Evolutionary conservation across 2,888 invertebrate genomes (phyloP).

Genomic region (Leptopterna dolabrata): DNA sequence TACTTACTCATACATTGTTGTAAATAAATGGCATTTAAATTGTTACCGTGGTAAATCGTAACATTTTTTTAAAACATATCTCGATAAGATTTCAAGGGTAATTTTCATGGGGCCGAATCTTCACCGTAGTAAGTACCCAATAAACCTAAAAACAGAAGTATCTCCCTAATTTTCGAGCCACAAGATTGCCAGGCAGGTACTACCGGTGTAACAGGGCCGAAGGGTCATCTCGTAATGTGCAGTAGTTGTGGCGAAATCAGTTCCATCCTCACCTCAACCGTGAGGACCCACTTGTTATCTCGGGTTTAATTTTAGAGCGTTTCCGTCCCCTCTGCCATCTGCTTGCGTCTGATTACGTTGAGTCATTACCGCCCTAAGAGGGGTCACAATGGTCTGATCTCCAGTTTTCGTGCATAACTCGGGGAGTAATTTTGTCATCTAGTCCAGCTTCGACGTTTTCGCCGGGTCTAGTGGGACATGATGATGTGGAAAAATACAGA

Average conservation of each 20-base stretch:
- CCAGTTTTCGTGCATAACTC: not conserved
- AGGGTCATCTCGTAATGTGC: too few species aligned
- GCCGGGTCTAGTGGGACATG: not conserved
- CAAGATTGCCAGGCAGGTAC: too few species aligned
- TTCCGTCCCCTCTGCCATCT: not conserved
- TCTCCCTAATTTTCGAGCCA: too few species aligned
- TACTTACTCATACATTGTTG: too few species aligned
- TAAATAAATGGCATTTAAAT: too few species aligned
- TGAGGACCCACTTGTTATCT: constrained; percentile 3
- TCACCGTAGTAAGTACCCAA: too few species aligned
- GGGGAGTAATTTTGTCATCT: not conserved
- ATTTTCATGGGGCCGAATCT: too few species aligned
- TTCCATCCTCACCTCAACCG: not conserved
- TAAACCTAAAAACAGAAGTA: too few species aligned
- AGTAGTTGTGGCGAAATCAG: not conserved
- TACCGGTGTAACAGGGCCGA: too few species aligned
- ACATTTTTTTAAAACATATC: too few species aligned
- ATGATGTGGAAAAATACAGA: not conserved
- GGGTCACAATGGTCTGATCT: not conserved
- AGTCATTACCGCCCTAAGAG: constrained; percentile 2
- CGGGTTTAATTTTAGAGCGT: not conserved
- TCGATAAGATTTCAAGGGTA: too few species aligned
- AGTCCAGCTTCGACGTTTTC: not conserved
- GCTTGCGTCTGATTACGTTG: not conserved
- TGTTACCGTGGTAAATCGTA: too few species aligned